phyloP scores from a whole-genome alignment of 2,113 vertebrate species.

The Platichthys flesus region DNA sequence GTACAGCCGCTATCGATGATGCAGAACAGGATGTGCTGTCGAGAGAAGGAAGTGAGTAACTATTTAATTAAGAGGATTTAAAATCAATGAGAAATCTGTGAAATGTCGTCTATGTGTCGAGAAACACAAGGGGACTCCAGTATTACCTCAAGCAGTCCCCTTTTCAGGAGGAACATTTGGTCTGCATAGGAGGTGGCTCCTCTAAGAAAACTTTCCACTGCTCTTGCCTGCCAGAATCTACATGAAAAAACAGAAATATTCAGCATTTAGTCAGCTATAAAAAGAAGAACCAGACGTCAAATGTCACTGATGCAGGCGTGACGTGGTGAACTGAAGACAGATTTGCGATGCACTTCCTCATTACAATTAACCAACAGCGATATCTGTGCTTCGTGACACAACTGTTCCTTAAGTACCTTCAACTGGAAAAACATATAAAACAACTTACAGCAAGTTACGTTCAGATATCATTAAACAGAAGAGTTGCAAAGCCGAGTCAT shows the following conservation, averaged over 20 bases:
- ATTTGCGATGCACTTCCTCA: no score
- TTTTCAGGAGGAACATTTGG: conserved; percentile 98
- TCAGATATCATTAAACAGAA: no score
- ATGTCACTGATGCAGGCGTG: no score
- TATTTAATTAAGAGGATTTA: neutral
- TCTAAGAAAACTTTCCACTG: conserved; percentile 97
- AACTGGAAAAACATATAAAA: no score
- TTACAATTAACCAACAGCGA: no score
- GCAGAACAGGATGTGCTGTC: conserved; percentile 97
- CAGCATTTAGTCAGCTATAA: neutral
- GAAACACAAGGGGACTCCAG: neutral
- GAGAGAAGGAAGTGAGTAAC: neutral
- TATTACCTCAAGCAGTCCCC: conserved; percentile 94
- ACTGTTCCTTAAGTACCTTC: no score
- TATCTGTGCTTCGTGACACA: no score
- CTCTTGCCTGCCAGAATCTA: conserved; percentile 99
- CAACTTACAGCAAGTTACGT: no score
- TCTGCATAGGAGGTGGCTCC: conserved; percentile 98
- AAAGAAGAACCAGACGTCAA: no score
- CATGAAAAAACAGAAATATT: neutral
- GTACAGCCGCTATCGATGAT: conserved; percentile 98
- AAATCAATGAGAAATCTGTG: neutral
- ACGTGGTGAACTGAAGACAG: no score
- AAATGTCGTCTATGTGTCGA: neutral
- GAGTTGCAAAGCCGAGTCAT: no score